phyloP scores from a whole-genome alignment of 2,113 vertebrate genomes.

The Tichodroma muraria region DNA sequence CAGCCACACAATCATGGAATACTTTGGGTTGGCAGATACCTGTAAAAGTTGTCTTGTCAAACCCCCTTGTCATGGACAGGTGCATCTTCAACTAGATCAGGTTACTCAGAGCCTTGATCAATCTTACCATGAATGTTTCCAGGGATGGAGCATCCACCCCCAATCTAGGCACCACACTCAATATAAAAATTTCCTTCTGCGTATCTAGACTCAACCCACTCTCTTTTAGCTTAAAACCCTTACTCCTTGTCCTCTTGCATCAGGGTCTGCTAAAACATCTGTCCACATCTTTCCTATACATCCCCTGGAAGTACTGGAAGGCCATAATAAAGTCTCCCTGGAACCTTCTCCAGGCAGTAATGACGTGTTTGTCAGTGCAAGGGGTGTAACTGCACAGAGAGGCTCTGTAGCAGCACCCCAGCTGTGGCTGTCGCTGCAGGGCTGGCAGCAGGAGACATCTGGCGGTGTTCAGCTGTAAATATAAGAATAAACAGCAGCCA shows the following conservation, averaged over 20 bases:
- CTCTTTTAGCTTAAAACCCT: neutral
- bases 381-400: rapidly evolving
- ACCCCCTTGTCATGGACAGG: rapidly evolving
- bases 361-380: neutral
- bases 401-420: neutral
- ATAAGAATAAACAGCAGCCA: neutral
- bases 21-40: neutral
- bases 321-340: rapidly evolving
- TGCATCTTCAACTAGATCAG: neutral
- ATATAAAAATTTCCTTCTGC: rapidly evolving
- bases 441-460: constrained; percentile 39
- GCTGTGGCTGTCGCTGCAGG: neutral
- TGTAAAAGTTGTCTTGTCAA: neutral
- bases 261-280: neutral
- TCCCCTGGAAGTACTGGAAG: neutral
- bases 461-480: neutral
- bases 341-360: neutral
- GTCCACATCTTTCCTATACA: neutral
- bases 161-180: neutral
- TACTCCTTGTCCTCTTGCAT: neutral
- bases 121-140: neutral
- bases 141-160: neutral
- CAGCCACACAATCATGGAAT: neutral
- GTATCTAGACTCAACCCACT: neutral
- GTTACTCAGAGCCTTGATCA: neutral